Base-by-base conservation (phyloP, 2,888 invertebrate species). In the Amorpha juglandis region DNA sequence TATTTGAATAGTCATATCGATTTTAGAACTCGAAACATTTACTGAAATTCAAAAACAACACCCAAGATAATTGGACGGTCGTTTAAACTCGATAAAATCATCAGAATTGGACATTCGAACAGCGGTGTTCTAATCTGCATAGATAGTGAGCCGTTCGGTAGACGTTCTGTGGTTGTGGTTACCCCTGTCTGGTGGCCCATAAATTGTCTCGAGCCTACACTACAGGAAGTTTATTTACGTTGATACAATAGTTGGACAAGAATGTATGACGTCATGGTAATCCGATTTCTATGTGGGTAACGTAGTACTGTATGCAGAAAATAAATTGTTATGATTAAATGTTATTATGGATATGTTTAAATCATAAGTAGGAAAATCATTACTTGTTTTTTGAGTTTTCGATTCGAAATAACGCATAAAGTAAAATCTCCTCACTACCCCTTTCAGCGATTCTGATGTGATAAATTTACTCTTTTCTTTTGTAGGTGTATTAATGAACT, bases 111-210 rank as follows among this genome's bases (percentile, higher is more conserved):
- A 42, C 58, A 58, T 58, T 58, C 19, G 19, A 19, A 42, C n/a
- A 16, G 19, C 19, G 52, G 33, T 47, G 33, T 50, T 33, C 67
- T 66, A 69, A 74, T 74, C 68, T 72, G 71, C 71, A 74, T 72
- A 71, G 66, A 65, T 67, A 66, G 63, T 55, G 62, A 58, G 33
- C 53, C 35, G 38, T 55, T 38, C 42, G 58, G 58, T 42, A 58
- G 58, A 58, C 58, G 42, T 58, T 58, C 27, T 52, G 58, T 42
- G 58, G 58, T 58, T 58, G 42, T 38, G 42, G 42, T 19, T 58
- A 55, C 55, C 55, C 52, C n/a, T 42, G 58, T 19, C 58, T 38
- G 58, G 58, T 12, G n/a, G 19, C 38, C 58, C 42, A 58, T 58
- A 58, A 58, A 58, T 58, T 58, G 58, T 42, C 38, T 58, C 53